Evolutionary conservation across 92 coral and sea anemone species (phyloP).

Genomic region (Palythoa heliodiscus): DNA sequence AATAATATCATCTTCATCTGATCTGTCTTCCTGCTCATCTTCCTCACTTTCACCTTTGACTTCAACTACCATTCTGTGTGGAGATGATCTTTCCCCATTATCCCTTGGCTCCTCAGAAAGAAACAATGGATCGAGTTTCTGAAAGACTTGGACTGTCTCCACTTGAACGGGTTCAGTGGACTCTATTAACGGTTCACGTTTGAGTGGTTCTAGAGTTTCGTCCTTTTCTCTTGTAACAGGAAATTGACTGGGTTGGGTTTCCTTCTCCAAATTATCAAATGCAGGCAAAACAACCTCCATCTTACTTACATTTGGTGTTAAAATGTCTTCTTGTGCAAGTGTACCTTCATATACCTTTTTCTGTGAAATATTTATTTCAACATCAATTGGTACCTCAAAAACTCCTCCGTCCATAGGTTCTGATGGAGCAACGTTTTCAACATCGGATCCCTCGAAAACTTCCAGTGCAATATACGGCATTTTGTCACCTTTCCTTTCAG

Average conservation of each 20-base stretch:
- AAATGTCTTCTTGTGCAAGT: conserved; percentile 14
- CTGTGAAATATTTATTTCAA: background rate
- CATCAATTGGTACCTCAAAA: conserved; percentile 8
- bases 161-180: background rate
- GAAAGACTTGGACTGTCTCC: conserved; percentile 25
- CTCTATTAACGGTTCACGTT: conserved; percentile 23
- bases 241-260: conserved; percentile 11
- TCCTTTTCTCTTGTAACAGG: background rate
- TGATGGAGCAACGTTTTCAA: conserved; percentile 6
- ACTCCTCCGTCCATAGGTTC: conserved; percentile 32
- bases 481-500: conserved; percentile 2
- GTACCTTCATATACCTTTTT: conserved; percentile 1
- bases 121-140: conserved; percentile 52
- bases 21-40: background rate
- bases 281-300: background rate
- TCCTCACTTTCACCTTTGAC: background rate
- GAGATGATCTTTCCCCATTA: background rate
- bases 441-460: conserved; percentile 31
- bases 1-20: conserved; percentile 16
- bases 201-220: background rate
- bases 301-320: background rate
- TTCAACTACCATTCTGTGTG: background rate
- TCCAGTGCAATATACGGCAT: conserved; percentile 39
- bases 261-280: conserved; percentile 29
- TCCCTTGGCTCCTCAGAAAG: conserved; percentile 27